phyloP scores from a whole-genome alignment of 2,888 invertebrate genomes.

The Morpho helenor region DNA sequence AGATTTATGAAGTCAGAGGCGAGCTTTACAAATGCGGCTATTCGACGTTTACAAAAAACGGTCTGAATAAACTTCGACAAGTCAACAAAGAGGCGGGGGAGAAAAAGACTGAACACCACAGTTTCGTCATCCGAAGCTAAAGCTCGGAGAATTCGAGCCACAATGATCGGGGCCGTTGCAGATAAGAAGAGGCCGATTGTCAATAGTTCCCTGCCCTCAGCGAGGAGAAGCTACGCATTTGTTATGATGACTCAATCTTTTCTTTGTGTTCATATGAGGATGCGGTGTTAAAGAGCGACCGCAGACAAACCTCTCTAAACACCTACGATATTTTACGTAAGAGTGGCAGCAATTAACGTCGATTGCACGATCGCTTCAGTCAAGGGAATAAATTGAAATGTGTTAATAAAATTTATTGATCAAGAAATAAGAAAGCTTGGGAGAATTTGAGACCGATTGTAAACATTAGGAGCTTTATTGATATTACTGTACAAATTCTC shows the following conservation, averaged over 20 bases:
- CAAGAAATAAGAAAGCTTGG: conserved; percentile 58
- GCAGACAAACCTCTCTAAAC: conserved; percentile 46
- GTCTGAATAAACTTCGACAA: conserved; percentile 64
- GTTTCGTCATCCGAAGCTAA: conserved; percentile 64
- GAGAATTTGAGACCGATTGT: conserved; percentile 55
- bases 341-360: conserved; percentile 71
- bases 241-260: conserved; percentile 78
- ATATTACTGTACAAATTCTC: conserved; percentile 44
- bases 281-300: conserved; percentile 43
- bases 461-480: conserved; percentile 48
- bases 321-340: conserved; percentile 55
- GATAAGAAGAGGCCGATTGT: conserved; percentile 71
- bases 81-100: conserved; percentile 66
- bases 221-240: conserved; percentile 63
- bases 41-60: conserved; percentile 65
- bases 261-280: conserved; percentile 59
- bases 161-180: conserved; percentile 71
- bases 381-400: conserved; percentile 61
- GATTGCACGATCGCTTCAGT: conserved; percentile 56
- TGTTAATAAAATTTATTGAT: conserved; percentile 74
- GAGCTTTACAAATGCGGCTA: conserved; percentile 59
- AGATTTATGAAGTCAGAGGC: conserved; percentile 63
- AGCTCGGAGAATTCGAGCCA: conserved; percentile 65
- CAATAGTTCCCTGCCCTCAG: conserved; percentile 58
- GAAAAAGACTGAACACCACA: conserved; percentile 61